Evolutionary conservation across 2,888 invertebrate species (phyloP).

Genomic region (Parnassius apollo): DNA sequence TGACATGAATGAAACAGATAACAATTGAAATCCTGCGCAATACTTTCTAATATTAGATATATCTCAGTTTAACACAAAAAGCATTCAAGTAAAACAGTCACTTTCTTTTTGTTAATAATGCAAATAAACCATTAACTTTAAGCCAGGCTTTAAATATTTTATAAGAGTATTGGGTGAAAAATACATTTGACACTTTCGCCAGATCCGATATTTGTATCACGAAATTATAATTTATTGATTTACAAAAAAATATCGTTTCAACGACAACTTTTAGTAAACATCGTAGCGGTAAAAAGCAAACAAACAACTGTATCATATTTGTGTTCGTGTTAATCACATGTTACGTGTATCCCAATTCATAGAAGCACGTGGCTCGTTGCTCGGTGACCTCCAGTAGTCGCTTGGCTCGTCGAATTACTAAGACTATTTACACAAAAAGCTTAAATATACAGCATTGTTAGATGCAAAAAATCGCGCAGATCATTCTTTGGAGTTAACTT

Average conservation of each 20-base stretch:
- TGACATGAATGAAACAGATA: slow-evolving; percentile 46
- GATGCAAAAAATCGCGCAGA: slow-evolving; percentile 74
- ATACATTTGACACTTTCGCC: slow-evolving; percentile 71
- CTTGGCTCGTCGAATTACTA: slow-evolving; percentile 53
- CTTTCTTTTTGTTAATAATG: slow-evolving; percentile 69
- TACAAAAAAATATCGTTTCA: slow-evolving; percentile 56
- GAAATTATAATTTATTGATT: slow-evolving; percentile 53
- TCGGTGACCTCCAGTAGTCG: slow-evolving; percentile 47
- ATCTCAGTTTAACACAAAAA: slow-evolving; percentile 62
- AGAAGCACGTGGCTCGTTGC: slow-evolving; percentile 40
- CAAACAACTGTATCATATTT: slow-evolving; percentile 72
- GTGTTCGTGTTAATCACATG: slow-evolving; percentile 78
- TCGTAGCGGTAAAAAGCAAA: slow-evolving; percentile 80
- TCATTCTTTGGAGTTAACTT: slow-evolving; percentile 69
- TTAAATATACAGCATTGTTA: slow-evolving; percentile 79
- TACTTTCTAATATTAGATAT: slow-evolving; percentile 12
- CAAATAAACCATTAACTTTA: slow-evolving; percentile 60
- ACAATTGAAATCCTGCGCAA: slow-evolving; percentile 13
- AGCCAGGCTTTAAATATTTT: slow-evolving; percentile 69
- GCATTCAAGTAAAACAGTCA: slow-evolving; percentile 51
- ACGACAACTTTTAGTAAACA: slow-evolving; percentile 70
- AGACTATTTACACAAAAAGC: slow-evolving; percentile 79
- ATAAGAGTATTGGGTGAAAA: slow-evolving; percentile 81
- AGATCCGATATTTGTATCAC: slow-evolving; percentile 58
- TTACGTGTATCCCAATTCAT: slow-evolving; percentile 60